These are phyloP conservation scores for Sminthurides bifidus DNA, from an alignment of 1,140 invertebrate genomes.

Conservation along the genomic window DNA sequence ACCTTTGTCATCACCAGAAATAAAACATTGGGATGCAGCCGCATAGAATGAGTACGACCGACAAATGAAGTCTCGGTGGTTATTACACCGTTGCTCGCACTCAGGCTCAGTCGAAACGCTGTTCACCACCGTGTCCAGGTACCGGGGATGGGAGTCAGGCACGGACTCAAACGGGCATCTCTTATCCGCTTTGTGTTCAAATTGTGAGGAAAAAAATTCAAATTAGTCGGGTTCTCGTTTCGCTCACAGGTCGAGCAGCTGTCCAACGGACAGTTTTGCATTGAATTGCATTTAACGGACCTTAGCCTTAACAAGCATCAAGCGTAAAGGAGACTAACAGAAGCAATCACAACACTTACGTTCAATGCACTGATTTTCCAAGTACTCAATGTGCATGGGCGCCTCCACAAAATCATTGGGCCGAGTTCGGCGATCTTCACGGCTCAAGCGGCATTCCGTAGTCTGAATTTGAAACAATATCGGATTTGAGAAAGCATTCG, in stretches of 20 bases:
- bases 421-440: constrained; percentile 37
- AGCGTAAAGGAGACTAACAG: no score
- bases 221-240: background rate
- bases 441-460: constrained; percentile 39
- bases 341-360: constrained; percentile 30
- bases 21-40: constrained; percentile 40
- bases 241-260: no score
- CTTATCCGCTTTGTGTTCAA: constrained; percentile 29
- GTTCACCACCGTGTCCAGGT: constrained; percentile 38
- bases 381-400: constrained; percentile 39
- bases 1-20: constrained; percentile 37
- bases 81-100: constrained; percentile 38
- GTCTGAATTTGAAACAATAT: no score
- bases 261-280: no score
- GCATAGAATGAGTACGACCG: constrained; percentile 40
- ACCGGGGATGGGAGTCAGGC: constrained; percentile 37
- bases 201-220: background rate
- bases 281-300: no score
- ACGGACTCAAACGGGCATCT: constrained; percentile 34
- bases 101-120: constrained; percentile 36
- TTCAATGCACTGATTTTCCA: constrained; percentile 43
- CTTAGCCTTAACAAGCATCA: no score
- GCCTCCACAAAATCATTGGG: constrained; percentile 38
- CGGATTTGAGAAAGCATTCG: no score
- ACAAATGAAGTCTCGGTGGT: constrained; percentile 38